Evolutionary conservation across 2,113 vertebrate species (phyloP).

Genomic region (Chaetodon auriga): DNA sequence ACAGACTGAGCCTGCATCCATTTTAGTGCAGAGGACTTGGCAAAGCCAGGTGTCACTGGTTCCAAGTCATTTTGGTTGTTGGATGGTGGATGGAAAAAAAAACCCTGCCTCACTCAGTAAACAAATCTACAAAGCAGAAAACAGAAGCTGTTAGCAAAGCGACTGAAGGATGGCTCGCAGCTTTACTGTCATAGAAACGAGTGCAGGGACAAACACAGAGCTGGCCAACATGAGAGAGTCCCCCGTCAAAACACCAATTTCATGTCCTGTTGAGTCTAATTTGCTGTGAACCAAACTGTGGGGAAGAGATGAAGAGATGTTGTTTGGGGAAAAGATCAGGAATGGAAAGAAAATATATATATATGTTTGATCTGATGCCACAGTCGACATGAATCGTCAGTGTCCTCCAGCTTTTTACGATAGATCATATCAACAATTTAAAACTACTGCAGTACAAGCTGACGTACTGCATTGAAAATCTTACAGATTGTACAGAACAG

Average conservation of each 20-base stretch:
- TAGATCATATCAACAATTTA: too few species aligned
- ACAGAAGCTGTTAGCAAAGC: constrained; percentile 36
- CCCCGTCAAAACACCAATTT: constrained; percentile 68
- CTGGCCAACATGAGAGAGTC: constrained; percentile 20
- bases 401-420: not conserved
- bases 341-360: constrained; percentile 30
- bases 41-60: constrained; percentile 4
- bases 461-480: too few species aligned
- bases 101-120: constrained; percentile 2
- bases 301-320: constrained; percentile 14
- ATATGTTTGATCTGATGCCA: not conserved
- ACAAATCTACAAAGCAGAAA: constrained; percentile 48
- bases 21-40: constrained; percentile 15
- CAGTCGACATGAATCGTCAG: too few species aligned
- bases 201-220: constrained; percentile 23
- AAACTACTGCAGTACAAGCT: not conserved
- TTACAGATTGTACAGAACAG: too few species aligned
- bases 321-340: constrained; percentile 3
- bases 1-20: constrained; percentile 12
- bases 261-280: constrained; percentile 65
- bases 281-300: constrained; percentile 35
- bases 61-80: constrained; percentile 40
- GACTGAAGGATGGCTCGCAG: constrained; percentile 29
- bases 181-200: constrained; percentile 44
- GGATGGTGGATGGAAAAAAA: not conserved